Base-by-base conservation (phyloP, 2,113 vertebrate species). In the Ornithorhynchus anatinus region DNA sequence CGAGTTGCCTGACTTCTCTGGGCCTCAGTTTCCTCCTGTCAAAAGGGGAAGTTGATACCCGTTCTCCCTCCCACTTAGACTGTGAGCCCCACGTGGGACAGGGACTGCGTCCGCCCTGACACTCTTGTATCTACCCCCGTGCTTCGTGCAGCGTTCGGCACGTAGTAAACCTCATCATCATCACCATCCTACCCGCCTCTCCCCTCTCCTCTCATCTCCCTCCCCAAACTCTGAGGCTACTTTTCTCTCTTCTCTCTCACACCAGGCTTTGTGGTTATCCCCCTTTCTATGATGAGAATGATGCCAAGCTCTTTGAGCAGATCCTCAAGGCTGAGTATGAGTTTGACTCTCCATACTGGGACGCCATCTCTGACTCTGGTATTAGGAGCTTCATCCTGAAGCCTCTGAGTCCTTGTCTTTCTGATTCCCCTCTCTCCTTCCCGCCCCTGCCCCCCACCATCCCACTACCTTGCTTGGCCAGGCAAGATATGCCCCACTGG, bases 281-380 rank as follows among this genome's bases (percentile, higher is more conserved):
- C 3, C 97, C 98, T 1, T 99, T 99, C 89, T 99, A 99, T 0
- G 97, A 99, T 1, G 98, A 99, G 87, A 99, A 97, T 0, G 98
- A 99, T 17, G 94, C 98, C 89, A 99, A 97, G 87, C 95, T 99
- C 63, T 99, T 99, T 1, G 97, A 99, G 79, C 97, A 99, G 93
- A 99, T 99, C 75, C 84, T 99, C 81, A 96, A 95, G 88, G 97
- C 98, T 0, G 97, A 99, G 71, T 99, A 98, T 0, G 98, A 99
- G 90, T 99, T 99, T 10, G 98, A 99, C 88, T 99, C 97, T 31
- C 98, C 98, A 7, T 99, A 99, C 86, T 99, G 98, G 98, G 98
- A 99, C 0, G 98, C 98, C 82, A 99, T 99, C 89, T 99, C 98
- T 0, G 98, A 99, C 27, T 99, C 97, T 31, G 98, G 98, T 99